Evolutionary conservation across 2,888 invertebrate genomes (phyloP).

Genomic region (Norana najaformis): DNA sequence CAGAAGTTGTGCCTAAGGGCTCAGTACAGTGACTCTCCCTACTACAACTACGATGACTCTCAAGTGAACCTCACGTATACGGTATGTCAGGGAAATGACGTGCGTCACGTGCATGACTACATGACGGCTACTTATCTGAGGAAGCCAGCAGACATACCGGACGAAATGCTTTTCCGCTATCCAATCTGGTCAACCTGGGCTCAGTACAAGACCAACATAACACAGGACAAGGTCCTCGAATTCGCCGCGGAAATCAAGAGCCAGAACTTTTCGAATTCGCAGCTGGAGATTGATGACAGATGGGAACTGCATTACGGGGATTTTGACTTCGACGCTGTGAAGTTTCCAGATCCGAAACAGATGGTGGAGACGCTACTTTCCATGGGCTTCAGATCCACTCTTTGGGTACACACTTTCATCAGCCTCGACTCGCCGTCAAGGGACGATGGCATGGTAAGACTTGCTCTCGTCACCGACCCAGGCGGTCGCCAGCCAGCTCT

Average conservation of each 20-base stretch:
- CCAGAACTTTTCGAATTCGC: conserved; percentile 48
- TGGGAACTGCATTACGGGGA: conserved; percentile 88
- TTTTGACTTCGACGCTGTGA: conserved; percentile 73
- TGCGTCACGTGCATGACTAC: conserved; percentile 71
- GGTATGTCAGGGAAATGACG: conserved; percentile 68
- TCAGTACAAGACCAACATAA: conserved; percentile 72
- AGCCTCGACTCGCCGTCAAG: conserved; percentile 70
- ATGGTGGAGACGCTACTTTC: conserved; percentile 68
- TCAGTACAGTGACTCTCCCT: conserved; percentile 25
- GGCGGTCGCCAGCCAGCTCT: conserved; percentile 41
- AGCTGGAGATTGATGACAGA: conserved; percentile 75
- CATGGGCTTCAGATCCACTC: conserved; percentile 74
- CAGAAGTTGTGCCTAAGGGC: conserved; percentile 63
- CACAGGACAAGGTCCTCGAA: conserved; percentile 63
- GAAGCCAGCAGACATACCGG: conserved; percentile 71
- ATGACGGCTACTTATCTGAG: conserved; percentile 67
- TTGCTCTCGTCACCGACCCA: conserved; percentile 22
- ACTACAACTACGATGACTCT: conserved; percentile 20
- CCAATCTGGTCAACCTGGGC: conserved; percentile 91
- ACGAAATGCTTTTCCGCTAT: conserved; percentile 73
- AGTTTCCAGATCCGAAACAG: conserved; percentile 72
- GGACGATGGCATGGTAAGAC: conserved; percentile 65
- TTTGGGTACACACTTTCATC: conserved; percentile 75
- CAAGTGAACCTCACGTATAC: conserved; percentile 65
- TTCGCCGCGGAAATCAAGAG: conserved; percentile 47